Evolutionary conservation across 2,113 vertebrate species (phyloP), one percentile per base, ranked within the genome.

Genomic region (Megaleporinus macrocephalus): DNA sequence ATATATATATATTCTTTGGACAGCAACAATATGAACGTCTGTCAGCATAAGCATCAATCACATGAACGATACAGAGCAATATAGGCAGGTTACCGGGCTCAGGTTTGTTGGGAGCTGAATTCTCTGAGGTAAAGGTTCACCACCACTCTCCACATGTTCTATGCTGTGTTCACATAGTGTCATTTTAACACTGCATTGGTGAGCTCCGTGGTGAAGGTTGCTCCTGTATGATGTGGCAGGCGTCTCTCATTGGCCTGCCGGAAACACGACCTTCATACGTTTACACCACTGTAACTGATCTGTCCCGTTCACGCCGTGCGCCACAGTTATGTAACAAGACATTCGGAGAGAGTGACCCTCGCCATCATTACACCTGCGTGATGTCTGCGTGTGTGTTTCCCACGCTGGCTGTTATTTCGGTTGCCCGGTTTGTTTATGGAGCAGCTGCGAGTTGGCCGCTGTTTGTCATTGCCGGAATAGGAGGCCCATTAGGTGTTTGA

Each of bases 271-370:
- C 57, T 73, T 68, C 65, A 57, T 69, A 44, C 14, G 30, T 49
- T 65, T 30, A 63, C 65, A n/a, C 7, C 30, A 26, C 30, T 49
- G 69, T 63, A 80, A 62, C 33, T 5, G 36, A 53, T 29, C 72
- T 18, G 41, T 70, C 36, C 57, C 9, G 65, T 29, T 51, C 26
- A 68, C 47, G 44, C 5, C 16, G 65, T 47, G 36, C 6, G 14
- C 73, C 18, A 30, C 63, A 18, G 51, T 84, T 84, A 71, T 36
- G 33, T 74, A 86, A 83, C 57, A 75, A 49, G 61, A 26, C 24
- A 14, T 76, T 61, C 59, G 62, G 47, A 47, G 47, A 47, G 33
- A 68, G 22, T 14, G 2, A 29, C 47, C 10, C 47, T 55, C 61
- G 11, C 53, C 70, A 47, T 68, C 66, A 49, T 30, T 76, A n/a